These are phyloP conservation scores for Rhinoderma darwinii DNA, from an alignment of 2,113 vertebrate genomes.

Conservation along the genomic window DNA sequence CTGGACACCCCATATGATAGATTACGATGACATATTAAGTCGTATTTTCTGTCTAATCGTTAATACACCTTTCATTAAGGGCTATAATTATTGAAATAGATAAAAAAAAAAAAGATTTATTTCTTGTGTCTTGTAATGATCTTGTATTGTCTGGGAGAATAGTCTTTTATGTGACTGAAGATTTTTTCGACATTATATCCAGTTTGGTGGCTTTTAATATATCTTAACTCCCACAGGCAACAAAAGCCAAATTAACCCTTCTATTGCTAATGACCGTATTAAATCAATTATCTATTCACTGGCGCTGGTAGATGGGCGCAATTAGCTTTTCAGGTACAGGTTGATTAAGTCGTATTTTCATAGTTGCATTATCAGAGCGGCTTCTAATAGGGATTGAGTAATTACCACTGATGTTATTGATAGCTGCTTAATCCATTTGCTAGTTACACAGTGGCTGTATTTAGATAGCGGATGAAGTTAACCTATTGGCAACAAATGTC, in stretches of 20 bases:
- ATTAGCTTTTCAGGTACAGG: slow-evolving; percentile 55
- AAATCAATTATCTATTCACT: slow-evolving; percentile 57
- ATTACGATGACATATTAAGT: neutral
- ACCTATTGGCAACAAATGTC: neutral
- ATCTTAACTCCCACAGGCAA: slow-evolving; percentile 19
- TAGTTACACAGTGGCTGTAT: neutral
- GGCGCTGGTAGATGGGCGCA: slow-evolving; percentile 24
- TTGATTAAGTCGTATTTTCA: slow-evolving; percentile 51
- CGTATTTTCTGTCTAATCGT: neutral
- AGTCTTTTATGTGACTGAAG: slow-evolving; percentile 28
- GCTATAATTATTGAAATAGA: neutral
- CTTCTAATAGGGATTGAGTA: slow-evolving; percentile 29
- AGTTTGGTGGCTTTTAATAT: slow-evolving; percentile 42
- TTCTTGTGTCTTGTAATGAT: slow-evolving; percentile 47
- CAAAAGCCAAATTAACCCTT: slow-evolving; percentile 58
- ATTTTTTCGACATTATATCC: slow-evolving; percentile 32
- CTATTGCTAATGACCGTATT: slow-evolving; percentile 55
- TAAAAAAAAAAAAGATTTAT: slow-evolving; percentile 16
- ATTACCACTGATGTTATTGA: slow-evolving; percentile 46
- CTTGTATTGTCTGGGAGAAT: slow-evolving; percentile 44
- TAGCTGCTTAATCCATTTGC: slow-evolving; percentile 18
- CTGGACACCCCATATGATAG: neutral
- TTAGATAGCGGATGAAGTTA: slow-evolving; percentile 23
- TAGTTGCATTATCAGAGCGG: slow-evolving; percentile 25
- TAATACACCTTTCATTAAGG: neutral